Evolutionary conservation across 2,888 invertebrate species (phyloP), one percentile per base, ranked within the genome.

Genomic region (Erebia aethiops): DNA sequence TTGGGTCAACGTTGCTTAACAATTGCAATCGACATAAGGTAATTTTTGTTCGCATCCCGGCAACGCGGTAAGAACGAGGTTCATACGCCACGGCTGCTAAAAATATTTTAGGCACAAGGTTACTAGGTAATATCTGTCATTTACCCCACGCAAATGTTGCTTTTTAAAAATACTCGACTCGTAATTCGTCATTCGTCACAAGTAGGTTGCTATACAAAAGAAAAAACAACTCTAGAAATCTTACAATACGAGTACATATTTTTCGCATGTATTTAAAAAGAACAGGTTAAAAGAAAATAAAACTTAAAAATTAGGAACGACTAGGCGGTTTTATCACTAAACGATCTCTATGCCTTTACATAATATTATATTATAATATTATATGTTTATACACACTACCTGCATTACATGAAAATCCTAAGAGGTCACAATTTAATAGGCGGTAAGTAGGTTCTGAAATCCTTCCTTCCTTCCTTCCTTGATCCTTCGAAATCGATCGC

Each of bases 91-190:
- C 5, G 10, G 13, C 21, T 13, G 26, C 26, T 26, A 35, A 35
- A 54, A 16, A 18, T 43, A 21, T 63, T 65, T 70, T 70, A 16
- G 65, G 51, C 52, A 58, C 65, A 58, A 65, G 65, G 65, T 65
- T 61, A 65, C 35, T 61, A 65, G 60, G 41, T 57, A 61, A 70
- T 60, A 41, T 70, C 21, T 43, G 65, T 65, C 41, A 41, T 61
- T 51, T 70, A 65, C 52, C 60, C 65, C 70, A 70, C 69, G 69
- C 64, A 65, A 65, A 58, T 43, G 41, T 61, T 54, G 60, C 43
- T 60, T 70, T 54, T 60, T 60, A 60, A 64, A 65, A 70, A 70
- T 65, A 70, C 64, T 14, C 18, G 18, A 9, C 18, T 61, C 18
- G 56, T 26, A 57, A 14, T 5, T 57, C 56, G 56, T 21, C 21